Conservation (phyloP, 2,888 invertebrate species). For the Polydrusus tereticollis region DNA sequence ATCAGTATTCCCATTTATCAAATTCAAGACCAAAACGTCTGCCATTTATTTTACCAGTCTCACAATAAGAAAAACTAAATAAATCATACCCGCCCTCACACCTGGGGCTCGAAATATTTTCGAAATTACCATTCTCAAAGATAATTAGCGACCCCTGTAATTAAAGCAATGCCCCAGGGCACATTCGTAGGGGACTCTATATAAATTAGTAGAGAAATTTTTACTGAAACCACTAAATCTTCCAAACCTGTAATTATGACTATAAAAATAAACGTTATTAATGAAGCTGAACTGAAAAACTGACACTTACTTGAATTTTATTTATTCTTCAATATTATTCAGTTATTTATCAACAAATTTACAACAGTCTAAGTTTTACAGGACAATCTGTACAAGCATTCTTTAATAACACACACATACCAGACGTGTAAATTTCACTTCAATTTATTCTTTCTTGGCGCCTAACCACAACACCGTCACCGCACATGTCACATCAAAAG, state of each 20-base stretch:
- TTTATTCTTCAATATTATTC: not conserved
- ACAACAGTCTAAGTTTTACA: no score
- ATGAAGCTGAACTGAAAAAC: not conserved
- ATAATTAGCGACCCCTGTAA: constrained; percentile 24
- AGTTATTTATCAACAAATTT: no score
- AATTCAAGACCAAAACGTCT: constrained; percentile 9
- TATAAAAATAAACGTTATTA: constrained; percentile 5
- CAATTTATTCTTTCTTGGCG: constrained; percentile 15
- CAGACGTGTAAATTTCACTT: not conserved
- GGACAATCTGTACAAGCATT: no score
- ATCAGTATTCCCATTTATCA: constrained; percentile 17
- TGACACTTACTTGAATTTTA: not conserved
- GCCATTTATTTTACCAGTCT: constrained; percentile 29
- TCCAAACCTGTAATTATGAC: not conserved
- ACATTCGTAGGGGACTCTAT: constrained; percentile 4
- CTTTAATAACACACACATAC: not conserved
- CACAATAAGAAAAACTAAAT: constrained; percentile 17
- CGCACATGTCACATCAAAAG: constrained; percentile 38
- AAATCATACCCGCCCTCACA: constrained; percentile 42
- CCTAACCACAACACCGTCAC: constrained; percentile 26
- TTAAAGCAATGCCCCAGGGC: constrained; percentile 16
- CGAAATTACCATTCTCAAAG: constrained; percentile 19
- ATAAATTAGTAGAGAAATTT: constrained; percentile 6
- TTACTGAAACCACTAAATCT: constrained; percentile 16
- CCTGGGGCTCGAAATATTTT: constrained; percentile 39